phyloP scores from a whole-genome alignment of 1,140 invertebrate species.

The Sinella curviseta region DNA sequence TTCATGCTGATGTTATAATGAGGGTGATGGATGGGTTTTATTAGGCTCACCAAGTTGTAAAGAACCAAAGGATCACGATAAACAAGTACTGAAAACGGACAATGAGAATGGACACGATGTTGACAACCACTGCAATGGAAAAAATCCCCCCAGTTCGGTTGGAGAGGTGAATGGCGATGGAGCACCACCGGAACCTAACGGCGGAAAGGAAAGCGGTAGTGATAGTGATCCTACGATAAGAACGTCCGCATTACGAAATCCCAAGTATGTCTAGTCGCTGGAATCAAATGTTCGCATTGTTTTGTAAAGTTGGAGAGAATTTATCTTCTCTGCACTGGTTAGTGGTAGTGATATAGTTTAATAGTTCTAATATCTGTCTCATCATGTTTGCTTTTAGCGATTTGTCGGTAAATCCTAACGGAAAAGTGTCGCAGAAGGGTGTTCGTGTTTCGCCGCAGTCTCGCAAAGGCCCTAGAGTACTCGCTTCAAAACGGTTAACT shows the following conservation, averaged over 20 bases:
- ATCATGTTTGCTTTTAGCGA: not conserved
- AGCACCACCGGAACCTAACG: no score
- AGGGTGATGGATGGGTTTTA: no score
- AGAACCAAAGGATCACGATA: no score
- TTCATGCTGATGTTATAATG: no score
- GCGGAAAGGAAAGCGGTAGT: no score
- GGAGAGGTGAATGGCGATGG: not conserved
- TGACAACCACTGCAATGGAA: not conserved
- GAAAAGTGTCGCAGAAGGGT: not conserved
- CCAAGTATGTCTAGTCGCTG: not conserved
- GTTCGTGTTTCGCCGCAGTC: not conserved
- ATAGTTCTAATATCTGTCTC: no score
- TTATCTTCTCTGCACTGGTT: not conserved
- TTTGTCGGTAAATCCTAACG: not conserved
- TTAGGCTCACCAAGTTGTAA: no score
- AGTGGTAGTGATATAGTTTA: no score
- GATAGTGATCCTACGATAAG: slow-evolving; percentile 15
- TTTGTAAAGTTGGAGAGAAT: not conserved
- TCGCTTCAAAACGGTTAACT: not conserved
- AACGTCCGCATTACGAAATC: not conserved
- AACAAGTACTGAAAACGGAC: not conserved
- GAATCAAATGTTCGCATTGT: not conserved
- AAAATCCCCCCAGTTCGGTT: no score
- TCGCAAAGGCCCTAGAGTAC: slow-evolving; percentile 15
- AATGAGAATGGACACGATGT: not conserved